These are phyloP conservation scores for Aotus griseimembra DNA, from an alignment of 2,797 vertebrate genomes.

Conservation along the genomic window DNA sequence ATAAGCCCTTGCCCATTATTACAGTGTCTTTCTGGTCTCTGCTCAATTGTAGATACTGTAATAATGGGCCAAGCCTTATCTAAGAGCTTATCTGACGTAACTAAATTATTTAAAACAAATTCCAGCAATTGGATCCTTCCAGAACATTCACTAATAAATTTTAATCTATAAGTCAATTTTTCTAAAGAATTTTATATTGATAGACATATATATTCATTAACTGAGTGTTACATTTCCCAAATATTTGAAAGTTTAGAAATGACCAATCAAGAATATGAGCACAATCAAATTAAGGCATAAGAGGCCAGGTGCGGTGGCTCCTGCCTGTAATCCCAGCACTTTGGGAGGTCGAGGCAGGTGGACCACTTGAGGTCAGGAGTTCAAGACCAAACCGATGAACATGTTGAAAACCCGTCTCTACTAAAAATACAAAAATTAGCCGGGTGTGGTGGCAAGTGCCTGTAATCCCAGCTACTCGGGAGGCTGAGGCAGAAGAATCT, in stretches of 20 bases:
- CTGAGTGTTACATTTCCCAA: background rate
- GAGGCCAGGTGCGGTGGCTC: background rate
- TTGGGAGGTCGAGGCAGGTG: background rate
- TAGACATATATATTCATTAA: background rate
- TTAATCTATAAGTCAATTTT: background rate
- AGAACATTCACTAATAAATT: background rate
- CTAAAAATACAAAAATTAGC: background rate
- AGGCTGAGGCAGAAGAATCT: background rate
- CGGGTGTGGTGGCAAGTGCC: background rate
- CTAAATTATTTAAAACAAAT: background rate
- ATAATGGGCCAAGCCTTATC: background rate
- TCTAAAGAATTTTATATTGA: background rate
- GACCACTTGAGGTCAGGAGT: background rate
- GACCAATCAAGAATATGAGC: background rate
- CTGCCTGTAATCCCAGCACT: background rate
- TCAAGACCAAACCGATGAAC: background rate
- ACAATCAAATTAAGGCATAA: background rate
- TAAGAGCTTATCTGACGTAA: background rate
- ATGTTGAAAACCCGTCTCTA: background rate
- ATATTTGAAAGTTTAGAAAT: background rate
- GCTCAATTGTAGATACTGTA: background rate
- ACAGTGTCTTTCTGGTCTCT: constrained; percentile 32
- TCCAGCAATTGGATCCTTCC: background rate
- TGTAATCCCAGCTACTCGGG: background rate
- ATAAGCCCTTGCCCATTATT: constrained; percentile 19